These are phyloP conservation scores for Ypsolopha sequella DNA, from an alignment of 2,888 invertebrate species.

Conservation along the genomic window DNA sequence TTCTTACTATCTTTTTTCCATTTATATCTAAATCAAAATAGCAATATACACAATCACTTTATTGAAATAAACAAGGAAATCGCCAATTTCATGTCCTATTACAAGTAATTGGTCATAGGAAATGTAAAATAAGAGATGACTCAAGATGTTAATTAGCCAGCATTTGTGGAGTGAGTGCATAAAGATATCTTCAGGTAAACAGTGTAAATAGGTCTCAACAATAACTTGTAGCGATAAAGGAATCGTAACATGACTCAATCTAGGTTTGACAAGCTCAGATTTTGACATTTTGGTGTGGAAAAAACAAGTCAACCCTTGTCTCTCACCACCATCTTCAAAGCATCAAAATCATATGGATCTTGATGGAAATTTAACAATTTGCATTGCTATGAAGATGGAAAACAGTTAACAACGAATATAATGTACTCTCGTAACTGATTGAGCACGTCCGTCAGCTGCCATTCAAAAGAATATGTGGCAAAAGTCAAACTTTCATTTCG, in stretches of 20 bases:
- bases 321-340: conserved; percentile 32
- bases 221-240: conserved; percentile 33
- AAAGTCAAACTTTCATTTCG: conserved; percentile 71
- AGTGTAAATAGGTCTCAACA: conserved; percentile 16
- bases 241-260: conserved; percentile 66
- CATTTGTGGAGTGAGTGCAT: conserved; percentile 19
- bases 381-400: conserved; percentile 19
- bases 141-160: conserved; percentile 7
- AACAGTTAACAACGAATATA: conserved; percentile 47
- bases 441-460: conserved; percentile 66
- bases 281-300: conserved; percentile 62
- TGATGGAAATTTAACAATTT: conserved; percentile 27
- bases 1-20: too few species aligned
- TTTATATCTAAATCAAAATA: too few species aligned
- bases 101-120: not conserved
- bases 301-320: conserved; percentile 48
- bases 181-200: conserved; percentile 10
- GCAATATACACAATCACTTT: too few species aligned
- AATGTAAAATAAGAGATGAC: not conserved
- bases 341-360: conserved; percentile 15
- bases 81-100: too few species aligned
- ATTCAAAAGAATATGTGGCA: conserved; percentile 71
- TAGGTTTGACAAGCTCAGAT: conserved; percentile 62
- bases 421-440: conserved; percentile 55
- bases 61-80: too few species aligned